These are phyloP conservation scores for Druceiella hillmani DNA, from an alignment of 2,888 invertebrate species.

Conservation along the genomic window DNA sequence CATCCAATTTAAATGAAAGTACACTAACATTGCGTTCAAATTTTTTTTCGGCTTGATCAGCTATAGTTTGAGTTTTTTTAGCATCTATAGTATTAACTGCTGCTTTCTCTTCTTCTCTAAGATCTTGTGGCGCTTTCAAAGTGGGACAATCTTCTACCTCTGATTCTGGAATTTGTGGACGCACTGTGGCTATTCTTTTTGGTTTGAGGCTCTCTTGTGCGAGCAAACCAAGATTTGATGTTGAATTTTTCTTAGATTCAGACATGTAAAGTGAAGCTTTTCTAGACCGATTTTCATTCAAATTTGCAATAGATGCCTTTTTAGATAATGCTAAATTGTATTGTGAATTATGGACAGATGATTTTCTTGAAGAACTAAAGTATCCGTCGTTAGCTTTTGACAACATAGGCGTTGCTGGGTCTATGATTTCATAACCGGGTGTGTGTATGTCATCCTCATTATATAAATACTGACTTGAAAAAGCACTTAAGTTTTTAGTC, in stretches of 20 bases:
- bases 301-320: conserved; percentile 45
- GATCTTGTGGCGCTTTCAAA: conserved; percentile 46
- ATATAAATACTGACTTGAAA: conserved; percentile 60
- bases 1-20: conserved; percentile 43
- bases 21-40: conserved; percentile 36
- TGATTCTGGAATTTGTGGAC: conserved; percentile 43
- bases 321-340: conserved; percentile 35
- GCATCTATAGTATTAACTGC: conserved; percentile 42
- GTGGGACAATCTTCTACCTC: conserved; percentile 50
- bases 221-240: conserved; percentile 36
- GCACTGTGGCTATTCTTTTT: conserved; percentile 34
- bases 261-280: conserved; percentile 37
- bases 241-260: conserved; percentile 47
- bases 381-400: conserved; percentile 57
- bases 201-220: conserved; percentile 35
- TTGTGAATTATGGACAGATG: conserved; percentile 43
- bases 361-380: conserved; percentile 50
- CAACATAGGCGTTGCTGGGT: conserved; percentile 65
- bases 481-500: conserved; percentile 41
- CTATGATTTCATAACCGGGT: conserved; percentile 59
- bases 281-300: conserved; percentile 40
- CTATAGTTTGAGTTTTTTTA: conserved; percentile 37
- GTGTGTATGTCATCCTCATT: conserved; percentile 59
- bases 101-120: conserved; percentile 48
- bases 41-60: conserved; percentile 39